Evolutionary conservation across 2,888 invertebrate species (phyloP).

Genomic region (Hypomecis atomaria): DNA sequence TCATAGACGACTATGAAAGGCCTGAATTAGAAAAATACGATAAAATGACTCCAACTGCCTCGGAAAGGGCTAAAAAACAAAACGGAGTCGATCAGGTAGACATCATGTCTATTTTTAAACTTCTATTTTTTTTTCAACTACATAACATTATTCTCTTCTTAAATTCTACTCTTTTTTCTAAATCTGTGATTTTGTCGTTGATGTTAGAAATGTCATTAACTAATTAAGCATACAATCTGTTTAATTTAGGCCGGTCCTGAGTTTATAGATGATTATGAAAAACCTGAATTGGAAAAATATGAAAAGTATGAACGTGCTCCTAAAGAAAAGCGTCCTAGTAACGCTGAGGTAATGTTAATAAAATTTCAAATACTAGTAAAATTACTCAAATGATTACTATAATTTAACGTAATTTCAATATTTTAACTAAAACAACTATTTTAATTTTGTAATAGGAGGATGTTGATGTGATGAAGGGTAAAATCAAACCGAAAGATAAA

Average conservation of each 20-base stretch:
- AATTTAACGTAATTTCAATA: no score
- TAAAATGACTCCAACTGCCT: slow-evolving; percentile 78
- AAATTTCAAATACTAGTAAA: not conserved
- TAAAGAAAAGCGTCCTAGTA: slow-evolving; percentile 74
- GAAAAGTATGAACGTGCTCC: slow-evolving; percentile 81
- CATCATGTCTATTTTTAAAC: not conserved
- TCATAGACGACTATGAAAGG: slow-evolving; percentile 89
- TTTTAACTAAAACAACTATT: not conserved
- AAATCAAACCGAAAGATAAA: slow-evolving; percentile 77
- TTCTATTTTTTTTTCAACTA: no score
- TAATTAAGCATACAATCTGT: slow-evolving; percentile 2
- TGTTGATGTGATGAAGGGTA: slow-evolving; percentile 75
- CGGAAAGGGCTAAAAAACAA: slow-evolving; percentile 74
- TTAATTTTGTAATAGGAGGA: slow-evolving; percentile 67
- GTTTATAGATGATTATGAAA: slow-evolving; percentile 89
- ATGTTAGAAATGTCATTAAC: not conserved
- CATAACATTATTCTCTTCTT: not conserved
- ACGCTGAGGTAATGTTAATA: slow-evolving; percentile 62
- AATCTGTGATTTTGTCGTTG: not conserved
- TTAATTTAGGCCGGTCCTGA: slow-evolving; percentile 69
- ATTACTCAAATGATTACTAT: no score
- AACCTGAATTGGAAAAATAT: slow-evolving; percentile 88
- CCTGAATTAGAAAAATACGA: slow-evolving; percentile 89
- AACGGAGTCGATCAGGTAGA: slow-evolving; percentile 76
- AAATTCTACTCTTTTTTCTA: not conserved